Evolutionary conservation across 2,888 invertebrate species (phyloP).

Genomic region (Lamellibrachia satsuma): DNA sequence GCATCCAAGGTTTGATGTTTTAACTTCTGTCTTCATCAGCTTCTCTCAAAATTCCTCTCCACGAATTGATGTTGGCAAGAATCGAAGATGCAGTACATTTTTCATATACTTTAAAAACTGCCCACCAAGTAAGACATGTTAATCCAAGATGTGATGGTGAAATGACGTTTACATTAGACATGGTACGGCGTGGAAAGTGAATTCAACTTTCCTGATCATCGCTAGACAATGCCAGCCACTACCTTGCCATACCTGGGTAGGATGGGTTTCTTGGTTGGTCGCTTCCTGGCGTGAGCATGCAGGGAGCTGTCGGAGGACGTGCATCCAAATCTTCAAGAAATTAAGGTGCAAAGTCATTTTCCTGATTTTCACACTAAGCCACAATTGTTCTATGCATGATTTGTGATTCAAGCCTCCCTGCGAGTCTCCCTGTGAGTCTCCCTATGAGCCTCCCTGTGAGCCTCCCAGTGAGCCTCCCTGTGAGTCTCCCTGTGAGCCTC

Average conservation of each 20-base stretch:
- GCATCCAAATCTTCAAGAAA: not conserved
- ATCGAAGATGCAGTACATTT: too few relatives aligned
- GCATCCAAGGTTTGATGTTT: too few relatives aligned
- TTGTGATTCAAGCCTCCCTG: not conserved
- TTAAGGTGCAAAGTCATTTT: not conserved
- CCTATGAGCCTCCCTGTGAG: not conserved
- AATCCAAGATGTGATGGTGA: not conserved
- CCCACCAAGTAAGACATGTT: not conserved
- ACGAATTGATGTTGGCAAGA: too few relatives aligned
- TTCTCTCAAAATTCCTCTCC: too few relatives aligned
- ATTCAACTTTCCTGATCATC: not conserved
- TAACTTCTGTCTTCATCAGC: too few relatives aligned
- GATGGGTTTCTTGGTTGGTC: not conserved
- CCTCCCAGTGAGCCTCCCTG: not conserved
- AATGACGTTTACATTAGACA: not conserved
- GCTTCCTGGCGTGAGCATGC: not conserved
- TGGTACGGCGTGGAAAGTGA: not conserved
- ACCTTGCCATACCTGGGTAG: not conserved
- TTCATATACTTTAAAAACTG: too few relatives aligned
- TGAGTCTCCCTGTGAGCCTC: too few relatives aligned
- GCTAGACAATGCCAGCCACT: not conserved
- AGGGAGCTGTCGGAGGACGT: not conserved
- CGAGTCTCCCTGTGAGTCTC: not conserved
- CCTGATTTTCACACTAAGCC: not conserved
- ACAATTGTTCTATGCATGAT: not conserved